Conservation (phyloP, 2,113 vertebrate species). For the Regulus satrapa region DNA sequence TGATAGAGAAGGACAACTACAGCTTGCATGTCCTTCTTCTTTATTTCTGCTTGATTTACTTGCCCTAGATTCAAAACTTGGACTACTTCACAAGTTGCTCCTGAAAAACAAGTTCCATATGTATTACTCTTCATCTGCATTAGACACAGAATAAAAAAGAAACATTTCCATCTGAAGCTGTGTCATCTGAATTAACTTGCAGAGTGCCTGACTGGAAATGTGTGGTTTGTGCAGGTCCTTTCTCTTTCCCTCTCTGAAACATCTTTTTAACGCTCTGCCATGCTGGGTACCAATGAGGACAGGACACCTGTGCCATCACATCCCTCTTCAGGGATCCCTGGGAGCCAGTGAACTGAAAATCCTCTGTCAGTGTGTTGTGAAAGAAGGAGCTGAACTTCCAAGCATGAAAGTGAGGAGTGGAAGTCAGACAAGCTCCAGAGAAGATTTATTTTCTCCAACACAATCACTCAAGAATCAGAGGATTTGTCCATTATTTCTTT, state of each 20-base stretch:
- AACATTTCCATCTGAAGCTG: neutral
- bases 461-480: neutral
- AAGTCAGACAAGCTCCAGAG: neutral
- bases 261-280: neutral
- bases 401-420: neutral
- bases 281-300: neutral
- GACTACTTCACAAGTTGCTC: neutral
- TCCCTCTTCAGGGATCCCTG: neutral
- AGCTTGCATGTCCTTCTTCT: constrained; percentile 24
- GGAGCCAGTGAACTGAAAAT: constrained; percentile 4
- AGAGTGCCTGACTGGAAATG: neutral
- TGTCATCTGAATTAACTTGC: neutral
- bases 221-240: neutral
- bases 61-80: constrained; percentile 56
- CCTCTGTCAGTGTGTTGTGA: neutral
- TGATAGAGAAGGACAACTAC: constrained; percentile 5
- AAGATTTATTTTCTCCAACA: constrained; percentile 6
- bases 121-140: constrained; percentile 32
- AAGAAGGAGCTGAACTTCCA: neutral
- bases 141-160: neutral
- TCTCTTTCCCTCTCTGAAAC: neutral
- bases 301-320: neutral
- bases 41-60: constrained; percentile 46
- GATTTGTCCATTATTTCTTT: neutral
- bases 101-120: constrained; percentile 40